These are phyloP conservation scores for Drosophila littoralis DNA, from an alignment of 1,140 invertebrate species.

Conservation along the genomic window DNA sequence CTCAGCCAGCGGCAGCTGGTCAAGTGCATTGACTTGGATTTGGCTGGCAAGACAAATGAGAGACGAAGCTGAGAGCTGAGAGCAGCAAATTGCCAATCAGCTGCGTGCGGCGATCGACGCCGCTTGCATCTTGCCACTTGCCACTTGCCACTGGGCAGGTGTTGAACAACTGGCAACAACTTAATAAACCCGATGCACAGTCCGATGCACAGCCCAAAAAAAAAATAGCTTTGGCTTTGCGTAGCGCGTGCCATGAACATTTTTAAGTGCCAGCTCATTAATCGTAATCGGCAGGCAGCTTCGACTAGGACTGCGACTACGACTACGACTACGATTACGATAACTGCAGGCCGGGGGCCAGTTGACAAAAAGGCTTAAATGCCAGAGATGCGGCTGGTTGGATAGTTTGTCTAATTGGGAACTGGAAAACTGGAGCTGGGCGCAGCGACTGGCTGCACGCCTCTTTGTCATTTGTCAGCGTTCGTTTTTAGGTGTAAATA, in stretches of 20 bases:
- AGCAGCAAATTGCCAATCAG: conserved; percentile 80
- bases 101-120: conserved; percentile 49
- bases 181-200: conserved; percentile 51
- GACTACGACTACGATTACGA: conserved; percentile 13
- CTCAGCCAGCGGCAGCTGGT: conserved; percentile 40
- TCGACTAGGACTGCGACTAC: not conserved
- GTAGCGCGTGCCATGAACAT: conserved; percentile 70
- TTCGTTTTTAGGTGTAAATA: conserved; percentile 81
- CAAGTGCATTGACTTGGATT: conserved; percentile 53
- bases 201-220: conserved; percentile 1
- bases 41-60: conserved; percentile 41
- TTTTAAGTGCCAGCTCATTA: conserved; percentile 77
- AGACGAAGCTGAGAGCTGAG: conserved; percentile 28
- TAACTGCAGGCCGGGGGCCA: conserved; percentile 27
- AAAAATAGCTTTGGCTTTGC: conserved; percentile 9
- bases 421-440: conserved; percentile 58
- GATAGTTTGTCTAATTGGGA: conserved; percentile 74
- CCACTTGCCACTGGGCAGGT: conserved; percentile 69
- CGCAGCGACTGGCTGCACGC: conserved; percentile 30
- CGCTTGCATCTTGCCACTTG: conserved; percentile 7
- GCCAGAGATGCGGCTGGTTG: not conserved
- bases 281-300: conserved; percentile 67
- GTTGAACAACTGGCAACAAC: conserved; percentile 68
- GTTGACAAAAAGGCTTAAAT: conserved; percentile 51
- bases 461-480: conserved; percentile 74